A percentile compares a stretch with the other conserved stretches of the same genome.
phyloP scores from a whole-genome alignment of 2,797 vertebrate genomes.

The Xerus rutilus region DNA sequence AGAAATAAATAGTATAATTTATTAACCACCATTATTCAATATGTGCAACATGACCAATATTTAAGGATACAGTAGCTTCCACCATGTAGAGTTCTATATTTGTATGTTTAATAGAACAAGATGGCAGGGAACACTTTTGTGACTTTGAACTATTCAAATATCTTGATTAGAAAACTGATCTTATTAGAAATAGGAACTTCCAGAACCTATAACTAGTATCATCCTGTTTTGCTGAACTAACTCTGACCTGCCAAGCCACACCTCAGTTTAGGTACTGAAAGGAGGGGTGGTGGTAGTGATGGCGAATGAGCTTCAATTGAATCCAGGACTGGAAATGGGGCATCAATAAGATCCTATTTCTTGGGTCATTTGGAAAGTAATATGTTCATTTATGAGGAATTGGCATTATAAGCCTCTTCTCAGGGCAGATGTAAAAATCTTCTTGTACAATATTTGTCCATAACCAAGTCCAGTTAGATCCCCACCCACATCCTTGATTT shows the following conservation, averaged over 20 bases:
- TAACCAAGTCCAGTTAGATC: background rate
- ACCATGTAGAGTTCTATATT: background rate
- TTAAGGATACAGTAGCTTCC: background rate
- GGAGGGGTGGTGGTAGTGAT: background rate
- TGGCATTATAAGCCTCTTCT: background rate
- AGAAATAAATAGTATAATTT: background rate
- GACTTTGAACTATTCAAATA: background rate
- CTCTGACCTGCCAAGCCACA: background rate
- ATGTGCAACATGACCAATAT: background rate
- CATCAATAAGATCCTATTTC: background rate
- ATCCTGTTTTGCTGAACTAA: background rate
- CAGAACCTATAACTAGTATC: background rate
- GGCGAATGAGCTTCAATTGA: background rate
- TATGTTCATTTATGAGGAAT: background rate
- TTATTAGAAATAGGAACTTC: background rate
- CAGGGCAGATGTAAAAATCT: background rate
- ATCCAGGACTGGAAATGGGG: background rate
- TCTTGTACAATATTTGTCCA: background rate
- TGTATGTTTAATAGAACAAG: background rate
- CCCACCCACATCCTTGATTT: background rate
- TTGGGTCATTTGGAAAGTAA: background rate
- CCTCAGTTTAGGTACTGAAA: background rate
- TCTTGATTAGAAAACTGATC: background rate
- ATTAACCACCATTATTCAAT: background rate
- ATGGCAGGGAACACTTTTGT: background rate